Evolutionary conservation across 1,140 invertebrate genomes (phyloP).

Genomic region (Anagrus nilaparvatae): DNA sequence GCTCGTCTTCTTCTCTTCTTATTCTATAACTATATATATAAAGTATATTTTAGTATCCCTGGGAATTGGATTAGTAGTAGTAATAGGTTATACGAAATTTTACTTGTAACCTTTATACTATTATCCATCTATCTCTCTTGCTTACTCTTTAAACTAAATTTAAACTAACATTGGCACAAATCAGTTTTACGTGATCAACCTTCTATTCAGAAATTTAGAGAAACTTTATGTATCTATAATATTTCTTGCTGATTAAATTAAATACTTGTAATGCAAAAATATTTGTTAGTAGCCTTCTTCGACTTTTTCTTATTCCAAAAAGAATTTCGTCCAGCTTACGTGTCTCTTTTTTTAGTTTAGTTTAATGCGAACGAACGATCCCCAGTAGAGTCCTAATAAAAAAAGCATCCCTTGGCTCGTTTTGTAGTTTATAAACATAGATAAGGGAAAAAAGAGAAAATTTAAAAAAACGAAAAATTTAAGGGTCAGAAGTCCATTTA

Average conservation of each 20-base stretch:
- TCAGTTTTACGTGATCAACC: slow-evolving; percentile 46
- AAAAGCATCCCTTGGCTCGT: slow-evolving; percentile 35
- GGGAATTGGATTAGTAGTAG: slow-evolving; percentile 44
- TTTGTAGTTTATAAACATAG: slow-evolving; percentile 16
- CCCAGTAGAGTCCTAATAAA: slow-evolving; percentile 40
- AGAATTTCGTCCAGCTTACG: neutral
- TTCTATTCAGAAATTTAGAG: slow-evolving; percentile 44
- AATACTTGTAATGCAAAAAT: neutral
- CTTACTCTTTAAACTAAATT: no score
- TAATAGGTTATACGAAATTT: no score
- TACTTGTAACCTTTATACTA: no score
- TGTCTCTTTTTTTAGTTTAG: slow-evolving; percentile 4
- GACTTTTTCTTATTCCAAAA: neutral
- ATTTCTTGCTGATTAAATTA: neutral
- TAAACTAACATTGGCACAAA: slow-evolving; percentile 43
- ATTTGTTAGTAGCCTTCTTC: no score
- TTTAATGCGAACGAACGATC: slow-evolving; percentile 34
- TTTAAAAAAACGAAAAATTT: no score
- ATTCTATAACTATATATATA: slow-evolving; percentile 6
- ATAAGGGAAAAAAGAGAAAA: no score
- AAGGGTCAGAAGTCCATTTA: slow-evolving; percentile 43
- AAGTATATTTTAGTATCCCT: slow-evolving; percentile 39
- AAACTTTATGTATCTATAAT: no score
- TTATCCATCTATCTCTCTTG: no score
- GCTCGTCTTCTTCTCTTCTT: slow-evolving; percentile 2